Evolutionary conservation across 2,888 invertebrate genomes (phyloP).

Genomic region (Cetonia aurata): DNA sequence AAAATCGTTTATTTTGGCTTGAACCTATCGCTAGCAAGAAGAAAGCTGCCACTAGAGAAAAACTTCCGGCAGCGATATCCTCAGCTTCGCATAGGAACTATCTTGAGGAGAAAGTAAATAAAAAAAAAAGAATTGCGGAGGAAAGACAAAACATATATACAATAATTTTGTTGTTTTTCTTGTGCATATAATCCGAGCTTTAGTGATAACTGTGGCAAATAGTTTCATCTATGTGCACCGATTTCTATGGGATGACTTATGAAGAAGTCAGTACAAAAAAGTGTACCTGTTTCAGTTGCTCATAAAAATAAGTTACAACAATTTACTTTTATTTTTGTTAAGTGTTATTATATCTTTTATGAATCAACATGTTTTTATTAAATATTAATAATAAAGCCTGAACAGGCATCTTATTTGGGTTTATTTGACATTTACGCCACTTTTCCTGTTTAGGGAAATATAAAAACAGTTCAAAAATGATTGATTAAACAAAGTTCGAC

Average conservation of each 20-base stretch:
- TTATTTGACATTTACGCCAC: slow-evolving; percentile 1
- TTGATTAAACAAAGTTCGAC: neutral
- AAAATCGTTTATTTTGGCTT: slow-evolving; percentile 14
- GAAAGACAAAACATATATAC: neutral
- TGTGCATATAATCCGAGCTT: no score
- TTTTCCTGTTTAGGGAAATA: slow-evolving; percentile 13
- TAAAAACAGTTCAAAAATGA: neutral
- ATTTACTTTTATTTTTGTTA: slow-evolving; percentile 5
- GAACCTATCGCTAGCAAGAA: slow-evolving; percentile 5
- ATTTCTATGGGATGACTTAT: slow-evolving; percentile 1
- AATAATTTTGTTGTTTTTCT: no score
- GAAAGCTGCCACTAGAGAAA: slow-evolving; percentile 1
- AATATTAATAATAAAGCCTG: slow-evolving; percentile 8
- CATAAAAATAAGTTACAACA: slow-evolving; percentile 7
- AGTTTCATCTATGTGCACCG: slow-evolving; percentile 6
- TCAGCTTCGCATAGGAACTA: slow-evolving; percentile 12
- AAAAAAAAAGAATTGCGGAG: slow-evolving; percentile 4
- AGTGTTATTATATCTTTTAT: neutral
- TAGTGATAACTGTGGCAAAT: no score
- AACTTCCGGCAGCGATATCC: neutral
- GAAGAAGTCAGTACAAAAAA: slow-evolving; percentile 6
- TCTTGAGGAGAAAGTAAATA: slow-evolving; percentile 2
- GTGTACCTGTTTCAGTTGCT: slow-evolving; percentile 5
- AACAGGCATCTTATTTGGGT: no score
- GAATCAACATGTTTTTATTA: neutral